These are phyloP conservation scores for Hemitrygon akajei DNA, from an alignment of 2,797 vertebrate species.

Conservation along the genomic window DNA sequence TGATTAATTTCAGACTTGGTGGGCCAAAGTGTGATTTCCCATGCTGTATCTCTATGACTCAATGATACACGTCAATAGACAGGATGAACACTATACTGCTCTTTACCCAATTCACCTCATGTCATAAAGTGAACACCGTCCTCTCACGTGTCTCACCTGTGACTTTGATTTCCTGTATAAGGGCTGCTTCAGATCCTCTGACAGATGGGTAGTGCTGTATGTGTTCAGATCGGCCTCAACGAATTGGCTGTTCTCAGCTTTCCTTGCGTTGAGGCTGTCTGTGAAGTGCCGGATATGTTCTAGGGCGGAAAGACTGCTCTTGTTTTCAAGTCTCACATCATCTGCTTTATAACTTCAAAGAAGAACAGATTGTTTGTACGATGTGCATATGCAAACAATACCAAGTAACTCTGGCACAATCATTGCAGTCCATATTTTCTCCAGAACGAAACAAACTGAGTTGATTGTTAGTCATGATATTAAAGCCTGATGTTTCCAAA, in stretches of 20 bases:
- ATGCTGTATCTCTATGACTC: neutral
- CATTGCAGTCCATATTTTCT: neutral
- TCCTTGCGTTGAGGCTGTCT: slow-evolving; percentile 78
- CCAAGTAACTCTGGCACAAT: neutral
- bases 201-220: slow-evolving; percentile 73
- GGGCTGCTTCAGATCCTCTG: slow-evolving; percentile 85
- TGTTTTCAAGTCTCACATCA: slow-evolving; percentile 51
- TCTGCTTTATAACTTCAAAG: slow-evolving; percentile 76
- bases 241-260: slow-evolving; percentile 84
- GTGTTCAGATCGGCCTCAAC: slow-evolving; percentile 74
- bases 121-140: neutral
- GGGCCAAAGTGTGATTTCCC: too few species aligned
- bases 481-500: neutral
- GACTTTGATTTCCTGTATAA: slow-evolving; percentile 97
- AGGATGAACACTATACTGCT: too few species aligned
- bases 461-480: neutral
- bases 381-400: neutral
- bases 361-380: slow-evolving; percentile 37
- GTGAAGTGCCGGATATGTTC: slow-evolving; percentile 95
- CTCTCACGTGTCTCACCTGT: slow-evolving; percentile 67
- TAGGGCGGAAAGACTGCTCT: slow-evolving; percentile 81
- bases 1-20: too few species aligned
- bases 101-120: neutral
- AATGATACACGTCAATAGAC: neutral
- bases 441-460: neutral